Evolutionary conservation across 2,113 vertebrate species (phyloP).

Genomic region (Channa argus): DNA sequence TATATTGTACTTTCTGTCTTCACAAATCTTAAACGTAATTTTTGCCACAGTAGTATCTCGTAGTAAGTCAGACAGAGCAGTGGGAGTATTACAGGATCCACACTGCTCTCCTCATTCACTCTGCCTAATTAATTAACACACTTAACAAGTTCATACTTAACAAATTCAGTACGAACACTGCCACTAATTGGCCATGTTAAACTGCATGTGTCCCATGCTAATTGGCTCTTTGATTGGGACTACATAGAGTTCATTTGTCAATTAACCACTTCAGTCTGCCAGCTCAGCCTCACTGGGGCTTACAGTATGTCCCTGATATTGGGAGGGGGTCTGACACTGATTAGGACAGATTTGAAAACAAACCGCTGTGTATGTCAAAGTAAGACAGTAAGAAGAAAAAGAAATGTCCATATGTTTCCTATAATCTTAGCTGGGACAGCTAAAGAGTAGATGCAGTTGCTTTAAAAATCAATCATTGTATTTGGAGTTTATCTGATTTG

Average conservation of each 20-base stretch:
- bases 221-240: conserved; percentile 70
- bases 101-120: conserved; percentile 34
- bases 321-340: conserved; percentile 9
- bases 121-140: conserved; percentile 71
- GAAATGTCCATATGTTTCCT: conserved; percentile 20
- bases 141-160: conserved; percentile 62
- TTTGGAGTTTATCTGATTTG: not conserved
- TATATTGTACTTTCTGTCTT: no score
- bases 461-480: no score
- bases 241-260: conserved; percentile 62
- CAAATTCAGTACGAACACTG: conserved; percentile 49
- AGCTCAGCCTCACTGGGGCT: conserved; percentile 32
- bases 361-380: not conserved
- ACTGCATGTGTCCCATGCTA: conserved; percentile 59
- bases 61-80: conserved; percentile 14
- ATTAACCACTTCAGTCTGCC: conserved; percentile 54
- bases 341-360: conserved; percentile 8
- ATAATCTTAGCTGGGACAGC: conserved; percentile 16
- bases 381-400: not conserved
- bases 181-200: conserved; percentile 69
- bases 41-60: not conserved
- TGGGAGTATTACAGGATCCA: conserved; percentile 2
- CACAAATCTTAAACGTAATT: no score
- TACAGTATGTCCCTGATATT: conserved; percentile 5
- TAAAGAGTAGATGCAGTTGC: conserved; percentile 9